A percentile compares a stretch with the other conserved stretches of the same genome.
These are phyloP conservation scores for Heteropelma amictum DNA, from an alignment of 2,888 invertebrate species.

Conservation along the genomic window DNA sequence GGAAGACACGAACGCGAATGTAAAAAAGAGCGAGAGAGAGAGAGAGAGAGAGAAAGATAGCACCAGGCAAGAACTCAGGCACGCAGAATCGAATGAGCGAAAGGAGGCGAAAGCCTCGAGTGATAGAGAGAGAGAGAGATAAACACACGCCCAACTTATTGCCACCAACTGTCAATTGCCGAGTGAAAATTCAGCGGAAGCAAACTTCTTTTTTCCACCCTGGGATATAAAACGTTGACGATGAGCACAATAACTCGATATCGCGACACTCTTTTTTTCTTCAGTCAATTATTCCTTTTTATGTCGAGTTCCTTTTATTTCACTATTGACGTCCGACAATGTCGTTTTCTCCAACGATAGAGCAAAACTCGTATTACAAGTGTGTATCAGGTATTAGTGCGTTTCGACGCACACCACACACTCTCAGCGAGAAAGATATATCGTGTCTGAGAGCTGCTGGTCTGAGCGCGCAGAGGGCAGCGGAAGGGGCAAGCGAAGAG, in stretches of 20 bases:
- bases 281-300: not conserved
- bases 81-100: constrained; percentile 32
- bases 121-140: constrained; percentile 22
- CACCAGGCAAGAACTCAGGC: constrained; percentile 22
- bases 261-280: constrained; percentile 4
- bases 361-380: not conserved
- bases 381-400: too few relatives aligned
- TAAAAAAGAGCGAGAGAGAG: constrained; percentile 35
- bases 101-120: constrained; percentile 27
- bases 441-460: too few relatives aligned
- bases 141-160: constrained; percentile 57
- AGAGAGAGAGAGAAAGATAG: constrained; percentile 37
- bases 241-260: not conserved
- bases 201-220: not conserved
- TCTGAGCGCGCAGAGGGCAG: not conserved
- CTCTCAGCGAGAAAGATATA: not conserved
- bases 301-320: not conserved
- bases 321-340: not conserved
- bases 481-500: not conserved
- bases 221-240: not conserved
- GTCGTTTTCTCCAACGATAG: constrained; percentile 11
- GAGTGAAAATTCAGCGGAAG: not conserved
- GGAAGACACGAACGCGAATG: constrained; percentile 31
- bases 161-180: constrained; percentile 52
- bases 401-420: not conserved